Conservation (phyloP, 2,888 invertebrate species). For the Crocallis elinguaria region DNA sequence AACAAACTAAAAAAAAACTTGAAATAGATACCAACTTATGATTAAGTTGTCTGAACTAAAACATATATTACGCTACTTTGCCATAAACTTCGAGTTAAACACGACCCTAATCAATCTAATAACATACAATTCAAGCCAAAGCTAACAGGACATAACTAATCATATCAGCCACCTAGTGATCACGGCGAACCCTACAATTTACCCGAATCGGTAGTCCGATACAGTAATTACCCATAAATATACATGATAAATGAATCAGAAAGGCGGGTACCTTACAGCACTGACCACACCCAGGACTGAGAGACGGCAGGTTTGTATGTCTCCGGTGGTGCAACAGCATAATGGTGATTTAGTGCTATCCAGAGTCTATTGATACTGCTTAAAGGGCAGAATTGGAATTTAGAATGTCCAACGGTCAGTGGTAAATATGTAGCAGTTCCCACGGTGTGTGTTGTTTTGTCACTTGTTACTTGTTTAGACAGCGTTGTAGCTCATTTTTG, state of each 20-base stretch:
- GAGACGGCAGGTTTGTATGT: neutral
- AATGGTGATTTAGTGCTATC: slow-evolving; percentile 21
- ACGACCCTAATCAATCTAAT: neutral
- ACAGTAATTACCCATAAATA: slow-evolving; percentile 39
- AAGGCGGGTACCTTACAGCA: neutral
- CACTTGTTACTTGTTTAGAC: slow-evolving; percentile 3
- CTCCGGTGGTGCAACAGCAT: slow-evolving; percentile 13
- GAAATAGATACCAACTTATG: neutral
- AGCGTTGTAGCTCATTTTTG: slow-evolving; percentile 4
- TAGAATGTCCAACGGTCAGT: slow-evolving; percentile 25
- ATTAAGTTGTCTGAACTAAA: no score
- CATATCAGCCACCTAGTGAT: neutral
- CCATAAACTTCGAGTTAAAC: no score
- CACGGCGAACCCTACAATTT: neutral
- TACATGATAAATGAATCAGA: slow-evolving; percentile 8
- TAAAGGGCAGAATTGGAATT: slow-evolving; percentile 36
- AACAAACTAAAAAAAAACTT: no score
- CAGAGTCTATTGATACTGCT: slow-evolving; percentile 27
- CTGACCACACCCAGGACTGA: slow-evolving; percentile 11
- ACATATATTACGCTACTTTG: no score
- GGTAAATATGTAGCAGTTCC: slow-evolving; percentile 25
- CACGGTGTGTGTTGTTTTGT: slow-evolving; percentile 8
- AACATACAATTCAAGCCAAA: neutral
- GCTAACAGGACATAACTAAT: neutral
- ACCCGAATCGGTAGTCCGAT: slow-evolving; percentile 17